Conservation (phyloP, 2,888 invertebrate genomes). For the Dorcus hopei region DNA sequence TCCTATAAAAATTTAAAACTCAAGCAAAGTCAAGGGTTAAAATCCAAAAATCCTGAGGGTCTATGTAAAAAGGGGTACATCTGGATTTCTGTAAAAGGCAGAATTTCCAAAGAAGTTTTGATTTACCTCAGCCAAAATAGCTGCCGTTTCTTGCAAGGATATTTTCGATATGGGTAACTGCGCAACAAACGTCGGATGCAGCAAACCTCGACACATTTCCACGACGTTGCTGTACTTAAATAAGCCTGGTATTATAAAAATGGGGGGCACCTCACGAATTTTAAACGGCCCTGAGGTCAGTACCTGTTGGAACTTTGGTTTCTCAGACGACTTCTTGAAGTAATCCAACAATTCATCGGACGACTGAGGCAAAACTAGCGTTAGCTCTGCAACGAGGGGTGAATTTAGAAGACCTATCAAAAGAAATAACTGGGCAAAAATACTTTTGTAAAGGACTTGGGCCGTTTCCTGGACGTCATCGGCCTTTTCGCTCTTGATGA, state of each 20-base stretch:
- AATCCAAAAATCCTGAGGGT: neutral
- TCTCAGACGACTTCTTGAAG: conserved; percentile 30
- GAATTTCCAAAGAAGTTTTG: no score
- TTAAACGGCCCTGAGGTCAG: conserved; percentile 42
- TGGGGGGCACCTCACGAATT: conserved; percentile 43
- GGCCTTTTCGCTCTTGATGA: conserved; percentile 38
- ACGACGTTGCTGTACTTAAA: conserved; percentile 35
- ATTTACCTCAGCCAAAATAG: conserved; percentile 37
- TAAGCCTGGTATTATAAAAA: conserved; percentile 48
- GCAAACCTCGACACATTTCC: conserved; percentile 37
- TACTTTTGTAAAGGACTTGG: conserved; percentile 45
- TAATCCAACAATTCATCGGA: conserved; percentile 35
- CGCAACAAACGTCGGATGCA: conserved; percentile 46
- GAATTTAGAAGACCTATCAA: neutral
- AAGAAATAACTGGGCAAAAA: neutral
- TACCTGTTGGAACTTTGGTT: conserved; percentile 41
- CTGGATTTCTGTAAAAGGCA: no score
- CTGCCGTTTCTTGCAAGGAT: conserved; percentile 36
- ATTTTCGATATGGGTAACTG: conserved; percentile 36
- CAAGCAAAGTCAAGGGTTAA: neutral
- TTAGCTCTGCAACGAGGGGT: conserved; percentile 35
- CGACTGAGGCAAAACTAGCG: conserved; percentile 38
- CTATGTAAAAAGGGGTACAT: no score
- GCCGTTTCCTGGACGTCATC: conserved; percentile 38
- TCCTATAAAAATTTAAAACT: conserved; percentile 50